A percentile compares a stretch with the other conserved stretches of the same genome.
Conservation (phyloP, 2,797 vertebrate genomes). For the Sarcoramphus papa region DNA sequence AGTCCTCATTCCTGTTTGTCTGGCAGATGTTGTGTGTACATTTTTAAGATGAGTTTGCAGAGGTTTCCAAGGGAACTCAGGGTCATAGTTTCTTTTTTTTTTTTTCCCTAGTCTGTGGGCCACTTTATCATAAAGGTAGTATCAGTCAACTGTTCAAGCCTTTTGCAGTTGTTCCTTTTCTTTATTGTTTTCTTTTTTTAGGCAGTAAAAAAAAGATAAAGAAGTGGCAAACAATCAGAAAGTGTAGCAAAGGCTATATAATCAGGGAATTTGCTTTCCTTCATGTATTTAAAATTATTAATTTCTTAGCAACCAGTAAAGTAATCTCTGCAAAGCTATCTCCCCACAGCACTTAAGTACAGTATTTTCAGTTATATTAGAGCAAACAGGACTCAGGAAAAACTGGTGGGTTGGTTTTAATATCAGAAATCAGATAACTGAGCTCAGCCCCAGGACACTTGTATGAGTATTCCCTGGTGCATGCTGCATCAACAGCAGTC, state of each 20-base stretch:
- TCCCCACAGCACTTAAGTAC: neutral
- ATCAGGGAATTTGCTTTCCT: neutral
- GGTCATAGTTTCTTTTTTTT: neutral
- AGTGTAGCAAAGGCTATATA: neutral
- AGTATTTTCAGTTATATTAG: neutral
- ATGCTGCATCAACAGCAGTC: neutral
- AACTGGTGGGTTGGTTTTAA: neutral
- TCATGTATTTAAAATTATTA: neutral
- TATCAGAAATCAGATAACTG: neutral
- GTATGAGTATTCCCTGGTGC: neutral
- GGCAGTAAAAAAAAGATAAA: neutral
- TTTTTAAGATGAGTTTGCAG: neutral
- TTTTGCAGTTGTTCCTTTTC: neutral
- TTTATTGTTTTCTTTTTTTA: neutral
- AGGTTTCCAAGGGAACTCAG: constrained; percentile 1
- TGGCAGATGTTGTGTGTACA: neutral
- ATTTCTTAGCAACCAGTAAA: neutral
- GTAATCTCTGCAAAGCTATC: neutral
- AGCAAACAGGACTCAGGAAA: neutral
- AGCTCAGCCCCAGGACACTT: neutral
- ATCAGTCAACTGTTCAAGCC: neutral
- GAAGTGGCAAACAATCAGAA: neutral
- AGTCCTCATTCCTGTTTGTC: neutral
- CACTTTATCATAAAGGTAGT: neutral
- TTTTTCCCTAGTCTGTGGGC: neutral